Evolutionary conservation across 2,888 invertebrate genomes (phyloP).

Genomic region (Pseudococcus longispinus): DNA sequence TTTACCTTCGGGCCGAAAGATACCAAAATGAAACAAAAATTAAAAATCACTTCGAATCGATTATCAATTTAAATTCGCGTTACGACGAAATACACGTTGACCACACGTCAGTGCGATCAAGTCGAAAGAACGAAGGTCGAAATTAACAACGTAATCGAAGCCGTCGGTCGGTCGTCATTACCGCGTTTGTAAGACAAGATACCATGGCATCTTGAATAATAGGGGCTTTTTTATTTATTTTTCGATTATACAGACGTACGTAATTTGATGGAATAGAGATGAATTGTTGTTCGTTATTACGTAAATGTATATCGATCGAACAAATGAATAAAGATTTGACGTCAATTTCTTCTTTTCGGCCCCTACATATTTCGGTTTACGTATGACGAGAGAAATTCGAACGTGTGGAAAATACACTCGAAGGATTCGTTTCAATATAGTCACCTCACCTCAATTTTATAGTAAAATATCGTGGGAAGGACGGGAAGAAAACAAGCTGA

Average conservation of each 20-base stretch:
- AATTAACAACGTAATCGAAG: conserved; percentile 22
- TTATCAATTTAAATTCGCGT: neutral
- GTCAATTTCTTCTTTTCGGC: neutral
- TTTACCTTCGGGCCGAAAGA: neutral
- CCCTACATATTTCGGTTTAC: no score
- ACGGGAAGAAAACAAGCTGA: neutral
- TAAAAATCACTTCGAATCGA: neutral
- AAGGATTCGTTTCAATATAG: neutral
- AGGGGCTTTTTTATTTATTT: conserved; percentile 13
- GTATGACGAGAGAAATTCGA: no score
- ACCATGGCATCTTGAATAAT: neutral
- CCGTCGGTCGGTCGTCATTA: neutral
- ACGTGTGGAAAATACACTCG: no score
- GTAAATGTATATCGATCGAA: neutral
- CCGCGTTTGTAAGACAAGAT: neutral
- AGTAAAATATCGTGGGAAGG: neutral
- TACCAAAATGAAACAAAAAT: neutral
- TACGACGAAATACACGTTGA: neutral
- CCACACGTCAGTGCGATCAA: neutral
- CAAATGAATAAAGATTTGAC: neutral
- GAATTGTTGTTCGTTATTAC: neutral
- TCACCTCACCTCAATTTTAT: no score
- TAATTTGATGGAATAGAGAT: neutral
- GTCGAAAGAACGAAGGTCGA: neutral
- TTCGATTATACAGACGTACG: neutral